Conservation (phyloP, 2,888 invertebrate species). For the Caenorhabditis wallacei region DNA sequence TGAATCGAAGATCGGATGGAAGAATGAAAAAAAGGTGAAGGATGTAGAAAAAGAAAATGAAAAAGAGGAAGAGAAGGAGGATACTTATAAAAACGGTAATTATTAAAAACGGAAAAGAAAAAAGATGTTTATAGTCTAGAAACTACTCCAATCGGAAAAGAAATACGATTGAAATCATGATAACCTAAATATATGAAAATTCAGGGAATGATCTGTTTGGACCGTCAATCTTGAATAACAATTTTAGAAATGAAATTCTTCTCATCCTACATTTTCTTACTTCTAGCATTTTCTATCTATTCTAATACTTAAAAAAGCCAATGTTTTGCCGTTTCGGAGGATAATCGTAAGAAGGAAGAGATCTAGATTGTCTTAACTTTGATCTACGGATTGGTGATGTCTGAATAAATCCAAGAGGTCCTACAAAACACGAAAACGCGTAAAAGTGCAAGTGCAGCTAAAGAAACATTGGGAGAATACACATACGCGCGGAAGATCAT, state of each 20-base stretch:
- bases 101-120: conserved; percentile 4
- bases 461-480: conserved; percentile 13
- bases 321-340: no score
- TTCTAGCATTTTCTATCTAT: no score
- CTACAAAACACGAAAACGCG: conserved; percentile 39
- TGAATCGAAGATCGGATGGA: conserved; percentile 13
- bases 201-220: no score
- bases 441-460: conserved; percentile 30
- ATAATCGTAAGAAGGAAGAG: no score
- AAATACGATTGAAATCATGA: background rate
- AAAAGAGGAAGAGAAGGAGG: background rate
- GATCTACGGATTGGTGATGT: conserved; percentile 3
- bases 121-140: conserved; percentile 19
- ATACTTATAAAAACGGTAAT: background rate
- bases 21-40: background rate
- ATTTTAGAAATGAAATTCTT: no score
- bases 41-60: no score
- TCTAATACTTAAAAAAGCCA: no score
- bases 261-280: no score
- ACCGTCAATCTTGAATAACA: no score
- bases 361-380: no score
- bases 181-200: background rate
- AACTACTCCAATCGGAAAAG: conserved; percentile 11
- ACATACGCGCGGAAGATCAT: conserved; percentile 50
- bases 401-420: background rate